Evolutionary conservation across 2,113 vertebrate species (phyloP).

Genomic region (Cercopithecus mona): DNA sequence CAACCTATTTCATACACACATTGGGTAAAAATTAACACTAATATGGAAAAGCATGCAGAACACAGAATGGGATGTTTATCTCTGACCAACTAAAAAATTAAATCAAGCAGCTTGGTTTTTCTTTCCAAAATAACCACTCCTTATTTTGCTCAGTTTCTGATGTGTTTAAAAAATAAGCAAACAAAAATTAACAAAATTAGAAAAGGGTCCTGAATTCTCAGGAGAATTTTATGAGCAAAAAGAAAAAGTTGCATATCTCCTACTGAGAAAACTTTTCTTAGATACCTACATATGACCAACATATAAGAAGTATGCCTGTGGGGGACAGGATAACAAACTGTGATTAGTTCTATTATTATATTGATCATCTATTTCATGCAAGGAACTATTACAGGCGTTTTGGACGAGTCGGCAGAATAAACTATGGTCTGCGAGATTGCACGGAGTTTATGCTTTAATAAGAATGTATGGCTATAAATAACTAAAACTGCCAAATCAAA

Average conservation of each 20-base stretch:
- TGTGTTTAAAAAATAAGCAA: background rate
- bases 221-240: background rate
- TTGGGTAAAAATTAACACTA: background rate
- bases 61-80: background rate
- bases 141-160: slow-evolving; percentile 5
- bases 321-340: background rate
- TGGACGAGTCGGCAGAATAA: background rate
- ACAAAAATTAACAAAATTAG: background rate
- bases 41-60: background rate
- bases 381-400: background rate
- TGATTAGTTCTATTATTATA: background rate
- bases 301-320: background rate
- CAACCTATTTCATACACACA: background rate
- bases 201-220: background rate
- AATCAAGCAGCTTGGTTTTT: background rate
- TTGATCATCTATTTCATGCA: background rate
- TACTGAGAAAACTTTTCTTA: background rate
- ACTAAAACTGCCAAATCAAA: background rate
- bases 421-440: background rate
- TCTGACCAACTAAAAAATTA: background rate
- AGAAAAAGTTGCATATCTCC: background rate
- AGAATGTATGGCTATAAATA: background rate
- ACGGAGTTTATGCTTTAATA: background rate
- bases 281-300: background rate
- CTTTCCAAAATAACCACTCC: background rate